Evolutionary conservation across 2,113 vertebrate genomes (phyloP), one percentile per base, ranked within the genome.

Genomic region (Phycodurus eques): DNA sequence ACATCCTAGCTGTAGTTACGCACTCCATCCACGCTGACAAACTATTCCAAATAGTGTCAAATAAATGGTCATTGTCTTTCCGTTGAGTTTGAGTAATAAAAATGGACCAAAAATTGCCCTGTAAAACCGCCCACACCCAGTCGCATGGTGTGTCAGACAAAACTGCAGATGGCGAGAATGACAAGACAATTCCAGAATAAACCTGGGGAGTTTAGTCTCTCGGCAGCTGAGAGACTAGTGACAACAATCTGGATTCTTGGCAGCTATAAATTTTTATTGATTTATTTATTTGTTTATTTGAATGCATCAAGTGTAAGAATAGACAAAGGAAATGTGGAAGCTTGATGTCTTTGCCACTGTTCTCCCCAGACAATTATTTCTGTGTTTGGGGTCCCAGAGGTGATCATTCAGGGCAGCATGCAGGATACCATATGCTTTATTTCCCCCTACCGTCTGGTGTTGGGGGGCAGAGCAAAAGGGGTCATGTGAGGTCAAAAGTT

Each of bases 401-500:
- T 82, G 81, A 74, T 75, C 72, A 79, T 71, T 65, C 69, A 46
- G 57, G 70, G 80, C 66, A 47, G 64, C 43, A 13, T 9, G 49
- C 77, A 39, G 75, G 73, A 76, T 87, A 77, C 78, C 70, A 72
- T 70, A 51, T 83, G 79, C 70, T 74, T 59, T 73, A n/a, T 70
- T 81, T n/a, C 44, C 14, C 46, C 27, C 27, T 65, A 77, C 71
- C 43, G 68, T n/a, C 19, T 54, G 43, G 51, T 33, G 2, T 27
- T 8, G 13, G 31, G 57, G 7, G 20, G 60, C 27, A 9, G 64
- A 35, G 47, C 9, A 31, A 27, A 27, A 22, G 65, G 54, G 14
- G 17, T 61, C 7, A 20, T 44, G 7, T 13, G 46, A 57, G 87
- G 82, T 85, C 75, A 86, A 68, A 88, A 82, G 71, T 83, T 73